phyloP scores from a whole-genome alignment of 2,797 vertebrate species.

The Sebastes paucispinis region DNA sequence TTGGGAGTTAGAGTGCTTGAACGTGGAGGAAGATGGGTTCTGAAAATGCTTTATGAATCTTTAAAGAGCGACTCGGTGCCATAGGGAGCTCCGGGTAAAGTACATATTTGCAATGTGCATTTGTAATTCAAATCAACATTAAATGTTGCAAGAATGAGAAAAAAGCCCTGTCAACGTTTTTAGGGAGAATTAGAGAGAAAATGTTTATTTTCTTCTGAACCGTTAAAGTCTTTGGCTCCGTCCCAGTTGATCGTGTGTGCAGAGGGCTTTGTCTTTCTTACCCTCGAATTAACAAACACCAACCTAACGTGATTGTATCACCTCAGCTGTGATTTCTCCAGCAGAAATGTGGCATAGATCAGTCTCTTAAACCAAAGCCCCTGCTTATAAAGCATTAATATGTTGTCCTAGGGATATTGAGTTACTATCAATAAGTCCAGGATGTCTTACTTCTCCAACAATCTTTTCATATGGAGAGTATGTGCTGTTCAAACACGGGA shows the following conservation, averaged over 20 bases:
- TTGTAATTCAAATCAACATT: constrained; percentile 74
- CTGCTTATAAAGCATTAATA: neutral
- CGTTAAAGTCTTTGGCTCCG: constrained; percentile 20
- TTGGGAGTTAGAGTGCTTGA: constrained; percentile 56
- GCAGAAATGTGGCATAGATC: neutral
- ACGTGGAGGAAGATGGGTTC: constrained; percentile 50
- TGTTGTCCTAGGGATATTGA: neutral
- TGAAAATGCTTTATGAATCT: constrained; percentile 68
- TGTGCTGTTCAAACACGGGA: constrained; percentile 31
- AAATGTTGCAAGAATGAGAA: constrained; percentile 42
- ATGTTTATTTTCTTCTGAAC: constrained; percentile 47
- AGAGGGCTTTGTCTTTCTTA: constrained; percentile 22
- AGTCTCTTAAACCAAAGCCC: neutral
- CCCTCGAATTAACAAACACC: constrained; percentile 28
- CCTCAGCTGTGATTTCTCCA: neutral
- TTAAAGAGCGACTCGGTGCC: constrained; percentile 61
- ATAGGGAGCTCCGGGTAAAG: constrained; percentile 61
- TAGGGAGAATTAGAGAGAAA: constrained; percentile 40
- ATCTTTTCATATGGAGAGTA: constrained; percentile 33
- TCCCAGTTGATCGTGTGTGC: constrained; percentile 24
- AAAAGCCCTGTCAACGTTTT: constrained; percentile 43
- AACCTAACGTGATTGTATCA: constrained; percentile 48
- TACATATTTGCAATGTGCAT: constrained; percentile 69
- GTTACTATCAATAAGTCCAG: neutral
- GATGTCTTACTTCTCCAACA: constrained; percentile 9